Conservation (phyloP, 2,113 vertebrate genomes). For the Hypomesus transpacificus region DNA sequence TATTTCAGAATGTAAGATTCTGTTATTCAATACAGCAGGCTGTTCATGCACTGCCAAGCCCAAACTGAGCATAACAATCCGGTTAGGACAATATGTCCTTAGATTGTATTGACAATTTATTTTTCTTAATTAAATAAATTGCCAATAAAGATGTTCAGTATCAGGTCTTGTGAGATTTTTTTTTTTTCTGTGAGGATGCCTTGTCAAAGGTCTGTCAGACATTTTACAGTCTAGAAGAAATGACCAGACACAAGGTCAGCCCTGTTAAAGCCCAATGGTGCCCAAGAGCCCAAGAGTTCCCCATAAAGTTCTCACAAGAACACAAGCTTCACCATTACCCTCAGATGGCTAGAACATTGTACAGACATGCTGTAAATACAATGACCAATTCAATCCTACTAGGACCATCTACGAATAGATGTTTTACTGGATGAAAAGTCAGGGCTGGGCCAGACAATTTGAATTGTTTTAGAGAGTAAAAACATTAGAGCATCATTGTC, state of each 20-base stretch:
- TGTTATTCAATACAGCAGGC: too few species aligned
- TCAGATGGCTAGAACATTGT: slow-evolving; percentile 40
- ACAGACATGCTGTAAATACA: slow-evolving; percentile 49
- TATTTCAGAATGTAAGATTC: too few species aligned
- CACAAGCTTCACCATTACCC: slow-evolving; percentile 37
- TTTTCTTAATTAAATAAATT: slow-evolving; percentile 38
- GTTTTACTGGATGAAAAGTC: slow-evolving; percentile 43
- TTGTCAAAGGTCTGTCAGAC: slow-evolving; percentile 23
- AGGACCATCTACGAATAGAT: slow-evolving; percentile 31
- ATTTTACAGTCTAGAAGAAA: neutral
- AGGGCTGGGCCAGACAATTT: slow-evolving; percentile 19
- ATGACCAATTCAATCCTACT: slow-evolving; percentile 27
- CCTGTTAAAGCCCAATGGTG: neutral
- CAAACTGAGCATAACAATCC: too few species aligned
- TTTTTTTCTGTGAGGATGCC: neutral
- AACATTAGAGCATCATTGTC: neutral
- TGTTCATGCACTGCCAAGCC: too few species aligned
- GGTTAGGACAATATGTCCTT: neutral
- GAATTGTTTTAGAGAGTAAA: slow-evolving; percentile 12
- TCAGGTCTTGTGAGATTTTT: too few species aligned
- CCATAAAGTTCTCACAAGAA: slow-evolving; percentile 41
- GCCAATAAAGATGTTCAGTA: slow-evolving; percentile 46
- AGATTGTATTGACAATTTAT: slow-evolving; percentile 42
- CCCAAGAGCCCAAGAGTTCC: too few species aligned
- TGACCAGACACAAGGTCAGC: slow-evolving; percentile 5